phyloP scores from a whole-genome alignment of 2,113 vertebrate genomes.

The Syngnathus floridae region DNA sequence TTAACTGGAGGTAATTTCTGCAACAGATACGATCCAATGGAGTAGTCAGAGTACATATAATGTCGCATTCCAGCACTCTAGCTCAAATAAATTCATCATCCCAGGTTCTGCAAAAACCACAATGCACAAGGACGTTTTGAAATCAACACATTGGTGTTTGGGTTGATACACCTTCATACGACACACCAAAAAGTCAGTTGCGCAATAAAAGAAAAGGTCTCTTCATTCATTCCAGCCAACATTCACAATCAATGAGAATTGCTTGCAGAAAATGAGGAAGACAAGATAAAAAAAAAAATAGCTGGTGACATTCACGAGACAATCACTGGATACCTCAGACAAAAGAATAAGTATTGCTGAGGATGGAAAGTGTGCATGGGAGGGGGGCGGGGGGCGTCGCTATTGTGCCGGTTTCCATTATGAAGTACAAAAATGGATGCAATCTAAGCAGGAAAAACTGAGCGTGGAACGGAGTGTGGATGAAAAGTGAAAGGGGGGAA shows the following conservation, averaged over 20 bases:
- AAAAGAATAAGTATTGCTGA: slow-evolving; percentile 38
- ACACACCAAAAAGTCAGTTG: slow-evolving; percentile 25
- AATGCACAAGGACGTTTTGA: slow-evolving; percentile 6
- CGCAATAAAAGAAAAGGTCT: slow-evolving; percentile 37
- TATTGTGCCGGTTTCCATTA: slow-evolving; percentile 48
- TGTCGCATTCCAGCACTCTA: slow-evolving; percentile 29
- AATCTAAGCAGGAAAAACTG: slow-evolving; percentile 47
- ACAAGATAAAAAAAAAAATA: slow-evolving; percentile 5
- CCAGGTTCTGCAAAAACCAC: slow-evolving; percentile 23
- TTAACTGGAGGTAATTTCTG: slow-evolving; percentile 55
- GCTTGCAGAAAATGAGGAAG: slow-evolving; percentile 19
- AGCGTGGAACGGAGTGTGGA: slow-evolving; percentile 28
- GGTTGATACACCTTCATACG: slow-evolving; percentile 18
- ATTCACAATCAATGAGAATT: slow-evolving; percentile 46
- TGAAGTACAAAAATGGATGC: slow-evolving; percentile 32
- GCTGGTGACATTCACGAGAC: slow-evolving; percentile 52
- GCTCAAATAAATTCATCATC: slow-evolving; percentile 21
- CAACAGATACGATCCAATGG: slow-evolving; percentile 52
- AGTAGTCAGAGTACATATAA: slow-evolving; percentile 25
- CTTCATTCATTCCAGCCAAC: slow-evolving; percentile 32
- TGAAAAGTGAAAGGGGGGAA: slow-evolving; percentile 29
- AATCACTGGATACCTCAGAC: slow-evolving; percentile 35
- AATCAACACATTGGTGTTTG: slow-evolving; percentile 27
- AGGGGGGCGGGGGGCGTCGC: slow-evolving; percentile 12
- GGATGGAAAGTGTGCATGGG: slow-evolving; percentile 20